Conservation (phyloP, 1,140 invertebrate species). For the Holotrichia oblita region DNA sequence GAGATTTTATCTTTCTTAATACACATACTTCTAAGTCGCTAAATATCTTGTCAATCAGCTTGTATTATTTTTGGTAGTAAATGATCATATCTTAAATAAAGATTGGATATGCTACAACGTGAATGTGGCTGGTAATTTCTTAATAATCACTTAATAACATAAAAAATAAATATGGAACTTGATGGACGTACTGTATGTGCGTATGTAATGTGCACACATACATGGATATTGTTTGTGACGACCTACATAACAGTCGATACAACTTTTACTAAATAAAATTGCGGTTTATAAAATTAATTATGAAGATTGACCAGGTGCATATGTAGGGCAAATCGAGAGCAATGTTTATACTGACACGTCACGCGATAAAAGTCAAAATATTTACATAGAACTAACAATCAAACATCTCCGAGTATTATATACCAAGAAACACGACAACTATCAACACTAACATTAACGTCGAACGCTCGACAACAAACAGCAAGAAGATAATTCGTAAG, state of each 20-base stretch:
- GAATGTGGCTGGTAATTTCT: too few species aligned
- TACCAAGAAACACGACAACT: too few species aligned
- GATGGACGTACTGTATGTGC: too few species aligned
- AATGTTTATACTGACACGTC: neutral
- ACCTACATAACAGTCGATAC: neutral
- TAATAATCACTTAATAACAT: too few species aligned
- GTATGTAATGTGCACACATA: neutral
- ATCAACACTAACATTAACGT: neutral
- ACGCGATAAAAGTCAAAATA: neutral
- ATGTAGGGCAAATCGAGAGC: neutral
- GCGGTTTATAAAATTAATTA: neutral
- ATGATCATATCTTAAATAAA: too few species aligned
- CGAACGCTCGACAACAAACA: neutral
- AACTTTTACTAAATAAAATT: neutral
- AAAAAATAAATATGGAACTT: too few species aligned
- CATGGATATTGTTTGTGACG: neutral
- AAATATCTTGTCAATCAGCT: too few species aligned
- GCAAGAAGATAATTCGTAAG: neutral
- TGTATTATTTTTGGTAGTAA: too few species aligned
- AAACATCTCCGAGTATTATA: too few species aligned
- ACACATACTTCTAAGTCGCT: too few species aligned
- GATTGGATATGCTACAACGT: too few species aligned
- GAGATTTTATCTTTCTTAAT: too few species aligned
- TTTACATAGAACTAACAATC: neutral
- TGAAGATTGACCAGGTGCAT: conserved; percentile 1